Evolutionary conservation across 2,797 vertebrate species (phyloP).

Genomic region (Lutjanus campechanus): DNA sequence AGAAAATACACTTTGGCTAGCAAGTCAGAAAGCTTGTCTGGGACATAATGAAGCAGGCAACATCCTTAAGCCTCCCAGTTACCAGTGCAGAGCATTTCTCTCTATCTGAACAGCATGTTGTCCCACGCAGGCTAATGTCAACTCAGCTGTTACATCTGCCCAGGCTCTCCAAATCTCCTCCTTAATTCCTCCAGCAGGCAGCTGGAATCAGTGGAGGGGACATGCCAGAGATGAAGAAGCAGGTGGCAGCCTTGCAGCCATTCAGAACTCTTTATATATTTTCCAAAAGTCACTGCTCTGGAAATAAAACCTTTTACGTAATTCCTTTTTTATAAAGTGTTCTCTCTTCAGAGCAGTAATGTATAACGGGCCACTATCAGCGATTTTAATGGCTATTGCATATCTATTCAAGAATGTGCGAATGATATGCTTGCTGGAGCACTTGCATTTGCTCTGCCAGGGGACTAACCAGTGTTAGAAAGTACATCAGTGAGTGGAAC

Average conservation of each 20-base stretch:
- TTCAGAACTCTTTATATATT: conserved; percentile 18
- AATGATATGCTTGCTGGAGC: conserved; percentile 44
- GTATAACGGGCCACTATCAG: conserved; percentile 28
- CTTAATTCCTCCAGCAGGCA: conserved; percentile 77
- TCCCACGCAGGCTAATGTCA: conserved; percentile 71
- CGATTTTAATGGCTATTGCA: conserved; percentile 40
- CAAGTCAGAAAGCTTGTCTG: conserved; percentile 72
- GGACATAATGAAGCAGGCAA: conserved; percentile 81
- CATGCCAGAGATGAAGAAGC: conserved; percentile 57
- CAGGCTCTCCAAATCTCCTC: conserved; percentile 72
- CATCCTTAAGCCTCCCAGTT: conserved; percentile 81
- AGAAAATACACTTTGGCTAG: conserved; percentile 78
- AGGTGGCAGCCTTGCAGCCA: conserved; percentile 50
- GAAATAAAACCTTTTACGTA: conserved; percentile 33
- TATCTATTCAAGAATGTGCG: conserved; percentile 38
- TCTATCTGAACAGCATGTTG: conserved; percentile 77
- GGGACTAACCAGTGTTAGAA: conserved; percentile 37
- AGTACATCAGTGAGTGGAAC: conserved; percentile 57
- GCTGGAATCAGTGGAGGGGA: conserved; percentile 60
- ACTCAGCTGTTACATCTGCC: conserved; percentile 80
- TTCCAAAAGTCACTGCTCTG: conserved; percentile 16
- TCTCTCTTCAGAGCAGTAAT: conserved; percentile 26
- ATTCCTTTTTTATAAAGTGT: conserved; percentile 12
- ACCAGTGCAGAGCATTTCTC: conserved; percentile 72
- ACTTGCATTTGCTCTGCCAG: conserved; percentile 32